phyloP scores from a whole-genome alignment of 2,888 invertebrate genomes.

The Noctuana brunneofusca region DNA sequence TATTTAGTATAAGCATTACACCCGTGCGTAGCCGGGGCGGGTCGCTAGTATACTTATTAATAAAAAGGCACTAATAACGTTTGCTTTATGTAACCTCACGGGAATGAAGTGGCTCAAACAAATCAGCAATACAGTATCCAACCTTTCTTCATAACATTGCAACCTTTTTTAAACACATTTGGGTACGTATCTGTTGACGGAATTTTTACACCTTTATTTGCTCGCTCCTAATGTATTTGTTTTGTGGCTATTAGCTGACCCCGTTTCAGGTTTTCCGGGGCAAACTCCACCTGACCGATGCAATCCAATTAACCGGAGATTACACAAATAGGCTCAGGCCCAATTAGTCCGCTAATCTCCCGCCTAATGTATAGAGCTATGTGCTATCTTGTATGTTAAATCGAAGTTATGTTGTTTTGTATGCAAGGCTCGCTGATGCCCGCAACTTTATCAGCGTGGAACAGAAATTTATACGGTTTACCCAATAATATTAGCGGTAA shows the following conservation, averaged over 20 bases:
- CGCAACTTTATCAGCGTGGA: not conserved
- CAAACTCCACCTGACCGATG: slow-evolving; percentile 25
- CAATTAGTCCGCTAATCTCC: slow-evolving; percentile 33
- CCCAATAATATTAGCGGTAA: too few species aligned
- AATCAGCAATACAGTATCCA: too few species aligned
- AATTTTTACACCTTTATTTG: slow-evolving; percentile 1
- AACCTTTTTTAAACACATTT: not conserved
- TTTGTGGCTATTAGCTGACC: slow-evolving; percentile 25
- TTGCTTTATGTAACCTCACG: too few species aligned
- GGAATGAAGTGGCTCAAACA: too few species aligned
- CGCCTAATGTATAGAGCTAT: slow-evolving; percentile 29
- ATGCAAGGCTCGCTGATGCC: not conserved
- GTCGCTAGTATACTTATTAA: too few species aligned
- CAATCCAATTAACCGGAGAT: slow-evolving; percentile 35
- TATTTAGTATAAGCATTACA: too few species aligned
- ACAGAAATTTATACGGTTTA: not conserved
- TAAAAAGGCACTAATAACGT: too few species aligned
- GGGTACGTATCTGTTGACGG: not conserved
- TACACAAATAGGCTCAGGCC: slow-evolving; percentile 34
- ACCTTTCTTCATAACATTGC: not conserved
- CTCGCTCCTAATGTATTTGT: slow-evolving; percentile 2
- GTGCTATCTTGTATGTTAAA: slow-evolving; percentile 6
- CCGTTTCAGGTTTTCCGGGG: slow-evolving; percentile 21
- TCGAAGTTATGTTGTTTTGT: not conserved
- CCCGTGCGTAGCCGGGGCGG: too few species aligned